Evolutionary conservation across 2,113 vertebrate species (phyloP).

Genomic region (Acanthisitta chloris): DNA sequence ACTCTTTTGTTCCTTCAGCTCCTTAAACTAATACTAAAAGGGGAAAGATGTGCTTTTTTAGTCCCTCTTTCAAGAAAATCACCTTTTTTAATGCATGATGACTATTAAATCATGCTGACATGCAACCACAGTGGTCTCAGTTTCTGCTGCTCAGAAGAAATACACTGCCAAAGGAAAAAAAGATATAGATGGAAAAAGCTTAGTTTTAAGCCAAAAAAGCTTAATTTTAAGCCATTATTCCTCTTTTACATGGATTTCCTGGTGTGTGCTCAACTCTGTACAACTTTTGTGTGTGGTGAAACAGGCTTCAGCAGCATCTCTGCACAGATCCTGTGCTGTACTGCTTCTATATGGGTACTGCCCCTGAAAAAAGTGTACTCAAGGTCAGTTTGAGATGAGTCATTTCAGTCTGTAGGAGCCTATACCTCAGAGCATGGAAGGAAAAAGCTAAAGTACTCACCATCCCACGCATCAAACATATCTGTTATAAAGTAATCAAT

Average conservation of each 20-base stretch:
- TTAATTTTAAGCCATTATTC: background rate
- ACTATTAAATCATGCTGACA: background rate
- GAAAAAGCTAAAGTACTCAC: slow-evolving; percentile 71
- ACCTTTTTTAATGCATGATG: background rate
- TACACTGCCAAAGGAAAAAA: background rate
- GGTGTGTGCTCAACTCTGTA: background rate
- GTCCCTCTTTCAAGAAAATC: background rate
- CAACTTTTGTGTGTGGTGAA: background rate
- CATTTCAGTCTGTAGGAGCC: background rate
- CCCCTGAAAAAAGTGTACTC: background rate
- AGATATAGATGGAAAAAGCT: background rate
- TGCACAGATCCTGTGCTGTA: background rate
- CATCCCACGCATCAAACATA: slow-evolving; percentile 97
- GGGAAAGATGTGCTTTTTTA: background rate
- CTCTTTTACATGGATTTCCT: background rate
- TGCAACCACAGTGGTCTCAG: background rate
- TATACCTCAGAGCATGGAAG: background rate
- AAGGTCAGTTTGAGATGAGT: background rate
- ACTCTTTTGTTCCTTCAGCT: background rate
- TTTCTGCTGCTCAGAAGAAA: background rate
- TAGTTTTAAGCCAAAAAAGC: background rate
- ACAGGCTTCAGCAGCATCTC: background rate
- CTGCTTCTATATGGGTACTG: background rate
- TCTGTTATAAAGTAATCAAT: slow-evolving; percentile 98
- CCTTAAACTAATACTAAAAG: background rate